A percentile compares a stretch with the other conserved stretches of the same genome.
Evolutionary conservation across 2,888 invertebrate genomes (phyloP).

Genomic region (Drosophila setosimentum): DNA sequence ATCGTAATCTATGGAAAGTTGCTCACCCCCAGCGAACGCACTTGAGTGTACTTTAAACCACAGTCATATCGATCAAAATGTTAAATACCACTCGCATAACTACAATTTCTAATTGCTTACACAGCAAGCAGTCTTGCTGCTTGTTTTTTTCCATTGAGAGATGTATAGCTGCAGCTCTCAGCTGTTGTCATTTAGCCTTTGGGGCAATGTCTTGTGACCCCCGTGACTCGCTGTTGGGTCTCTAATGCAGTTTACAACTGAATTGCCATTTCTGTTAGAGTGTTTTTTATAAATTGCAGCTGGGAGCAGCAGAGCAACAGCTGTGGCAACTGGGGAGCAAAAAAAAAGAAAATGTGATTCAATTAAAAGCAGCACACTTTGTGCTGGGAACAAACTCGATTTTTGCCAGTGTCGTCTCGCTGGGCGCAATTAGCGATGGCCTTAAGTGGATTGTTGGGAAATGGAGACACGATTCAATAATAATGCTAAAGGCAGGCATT

Average conservation of each 20-base stretch:
- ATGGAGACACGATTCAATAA: slow-evolving; percentile 32
- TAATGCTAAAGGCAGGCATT: slow-evolving; percentile 19
- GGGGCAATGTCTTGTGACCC: slow-evolving; percentile 34
- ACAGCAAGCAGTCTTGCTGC: not conserved
- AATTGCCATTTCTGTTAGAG: slow-evolving; percentile 37
- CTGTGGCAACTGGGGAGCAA: slow-evolving; percentile 22
- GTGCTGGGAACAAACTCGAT: slow-evolving; percentile 30
- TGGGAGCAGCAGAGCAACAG: slow-evolving; percentile 5
- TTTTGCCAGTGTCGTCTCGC: slow-evolving; percentile 2
- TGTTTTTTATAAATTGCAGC: slow-evolving; percentile 24
- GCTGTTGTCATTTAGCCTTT: slow-evolving; percentile 17
- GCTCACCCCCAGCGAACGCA: not conserved
- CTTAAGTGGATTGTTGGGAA: slow-evolving; percentile 47
- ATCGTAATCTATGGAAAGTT: not conserved
- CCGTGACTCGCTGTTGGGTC: not conserved
- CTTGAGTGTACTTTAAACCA: not conserved
- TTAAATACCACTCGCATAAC: not conserved
- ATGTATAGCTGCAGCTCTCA: not conserved
- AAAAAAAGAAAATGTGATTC: slow-evolving; percentile 41
- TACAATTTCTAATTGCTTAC: not conserved
- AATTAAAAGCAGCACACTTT: slow-evolving; percentile 53
- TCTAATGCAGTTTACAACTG: slow-evolving; percentile 44
- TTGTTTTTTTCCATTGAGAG: not conserved
- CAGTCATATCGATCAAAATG: not conserved
- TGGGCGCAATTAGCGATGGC: slow-evolving; percentile 32